Evolutionary conservation across 2,888 invertebrate species (phyloP).

Genomic region (Nemurella pictetii): DNA sequence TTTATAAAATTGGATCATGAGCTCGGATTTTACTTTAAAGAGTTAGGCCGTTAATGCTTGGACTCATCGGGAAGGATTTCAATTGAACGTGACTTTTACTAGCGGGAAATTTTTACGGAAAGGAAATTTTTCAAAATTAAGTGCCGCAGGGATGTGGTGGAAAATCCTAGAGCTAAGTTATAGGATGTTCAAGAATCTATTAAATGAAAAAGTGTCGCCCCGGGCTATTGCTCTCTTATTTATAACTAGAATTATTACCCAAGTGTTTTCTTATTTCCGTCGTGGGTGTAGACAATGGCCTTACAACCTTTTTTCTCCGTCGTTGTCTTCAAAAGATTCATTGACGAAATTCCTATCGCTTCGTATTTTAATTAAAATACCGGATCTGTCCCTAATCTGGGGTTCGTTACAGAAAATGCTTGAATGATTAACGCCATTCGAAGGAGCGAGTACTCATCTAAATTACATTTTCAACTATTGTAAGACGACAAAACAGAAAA

Average conservation of each 20-base stretch:
- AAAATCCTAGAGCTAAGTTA: not conserved
- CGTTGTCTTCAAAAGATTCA: not conserved
- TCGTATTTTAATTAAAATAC: not conserved
- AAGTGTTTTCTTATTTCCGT: not conserved
- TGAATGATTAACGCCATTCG: not conserved
- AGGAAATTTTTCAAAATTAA: not conserved
- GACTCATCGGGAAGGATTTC: not conserved
- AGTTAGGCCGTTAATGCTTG: not conserved
- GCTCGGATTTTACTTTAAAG: constrained; percentile 3
- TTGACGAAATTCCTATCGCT: not conserved
- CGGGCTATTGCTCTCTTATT: not conserved
- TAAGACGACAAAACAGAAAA: not conserved
- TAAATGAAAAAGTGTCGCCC: not conserved
- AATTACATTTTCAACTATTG: not conserved
- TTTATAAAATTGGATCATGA: constrained; percentile 13
- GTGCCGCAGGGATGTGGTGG: not conserved
- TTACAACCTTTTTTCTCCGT: not conserved
- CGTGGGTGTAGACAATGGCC: not conserved
- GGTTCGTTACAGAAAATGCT: not conserved
- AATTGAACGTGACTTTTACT: not conserved
- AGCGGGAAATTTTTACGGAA: not conserved
- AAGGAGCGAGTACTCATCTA: not conserved
- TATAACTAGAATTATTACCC: not conserved
- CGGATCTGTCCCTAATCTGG: not conserved
- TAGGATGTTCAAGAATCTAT: not conserved